These are phyloP conservation scores for Phengaris alcon DNA, from an alignment of 2,888 invertebrate species.

Conservation along the genomic window DNA sequence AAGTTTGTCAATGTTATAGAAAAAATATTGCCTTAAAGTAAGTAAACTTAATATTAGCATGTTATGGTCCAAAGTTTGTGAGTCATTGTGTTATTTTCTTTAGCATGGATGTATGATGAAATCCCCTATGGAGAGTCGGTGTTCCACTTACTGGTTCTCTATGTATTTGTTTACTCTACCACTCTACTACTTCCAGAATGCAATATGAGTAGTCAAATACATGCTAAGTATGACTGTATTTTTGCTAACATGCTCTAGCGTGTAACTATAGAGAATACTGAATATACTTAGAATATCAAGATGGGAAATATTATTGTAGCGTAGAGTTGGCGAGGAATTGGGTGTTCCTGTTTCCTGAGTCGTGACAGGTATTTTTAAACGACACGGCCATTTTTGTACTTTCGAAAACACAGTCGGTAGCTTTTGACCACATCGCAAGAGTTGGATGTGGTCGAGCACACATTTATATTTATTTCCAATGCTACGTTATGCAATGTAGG, in stretches of 20 bases:
- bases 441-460: background rate
- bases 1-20: slow-evolving; percentile 22
- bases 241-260: background rate
- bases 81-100: no score
- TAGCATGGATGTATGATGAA: no score
- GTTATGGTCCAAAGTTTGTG: no score
- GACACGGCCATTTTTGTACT: background rate
- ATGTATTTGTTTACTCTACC: no score
- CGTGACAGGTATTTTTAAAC: background rate
- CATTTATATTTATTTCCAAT: background rate
- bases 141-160: no score
- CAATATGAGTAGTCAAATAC: no score
- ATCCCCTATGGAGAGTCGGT: no score
- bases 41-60: background rate
- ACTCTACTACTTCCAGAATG: no score
- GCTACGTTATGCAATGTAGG: background rate
- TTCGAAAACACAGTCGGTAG: background rate
- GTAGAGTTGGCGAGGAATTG: background rate
- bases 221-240: no score
- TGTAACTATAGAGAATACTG: background rate
- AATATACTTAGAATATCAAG: background rate
- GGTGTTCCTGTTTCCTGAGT: background rate
- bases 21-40: slow-evolving; percentile 5
- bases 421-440: background rate
- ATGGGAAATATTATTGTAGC: background rate